Conservation (phyloP, 2,113 vertebrate species). For the Stigmatopora nigra region DNA sequence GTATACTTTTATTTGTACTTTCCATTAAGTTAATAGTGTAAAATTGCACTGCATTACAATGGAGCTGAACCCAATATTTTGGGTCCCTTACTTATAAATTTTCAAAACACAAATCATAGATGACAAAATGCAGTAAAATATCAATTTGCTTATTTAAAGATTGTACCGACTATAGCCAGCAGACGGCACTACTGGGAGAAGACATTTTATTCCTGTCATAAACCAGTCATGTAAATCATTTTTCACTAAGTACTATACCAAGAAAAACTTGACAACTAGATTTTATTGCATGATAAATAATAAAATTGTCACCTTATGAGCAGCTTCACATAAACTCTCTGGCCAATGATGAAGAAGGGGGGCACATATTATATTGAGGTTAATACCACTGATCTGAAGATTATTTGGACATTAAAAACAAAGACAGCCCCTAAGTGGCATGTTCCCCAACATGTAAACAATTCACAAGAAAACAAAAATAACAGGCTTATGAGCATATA, state of each 20-base stretch:
- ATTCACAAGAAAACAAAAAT: neutral
- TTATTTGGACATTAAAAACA: slow-evolving; percentile 43
- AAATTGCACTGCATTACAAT: too few relatives aligned
- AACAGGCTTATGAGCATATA: neutral
- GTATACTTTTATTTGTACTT: too few relatives aligned
- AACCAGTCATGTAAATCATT: neutral
- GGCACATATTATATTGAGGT: slow-evolving; percentile 55
- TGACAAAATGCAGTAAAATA: neutral
- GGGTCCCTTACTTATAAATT: too few relatives aligned
- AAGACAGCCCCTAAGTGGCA: slow-evolving; percentile 22
- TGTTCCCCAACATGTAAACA: neutral
- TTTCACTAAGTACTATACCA: neutral
- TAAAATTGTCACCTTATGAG: neutral
- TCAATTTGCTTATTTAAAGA: neutral
- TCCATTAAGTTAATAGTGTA: too few relatives aligned
- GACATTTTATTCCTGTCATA: neutral
- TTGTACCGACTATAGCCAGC: slow-evolving; percentile 18
- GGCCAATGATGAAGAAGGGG: slow-evolving; percentile 37
- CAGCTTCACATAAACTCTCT: neutral
- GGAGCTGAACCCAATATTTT: too few relatives aligned
- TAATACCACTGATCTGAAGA: slow-evolving; percentile 55
- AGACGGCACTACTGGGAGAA: slow-evolving; percentile 21
- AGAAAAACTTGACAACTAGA: neutral
- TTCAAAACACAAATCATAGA: neutral
- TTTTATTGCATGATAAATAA: neutral